Evolutionary conservation across 2,888 invertebrate species (phyloP), one percentile per base, ranked within the genome.

Genomic region (Oscheius myriophilus): DNA sequence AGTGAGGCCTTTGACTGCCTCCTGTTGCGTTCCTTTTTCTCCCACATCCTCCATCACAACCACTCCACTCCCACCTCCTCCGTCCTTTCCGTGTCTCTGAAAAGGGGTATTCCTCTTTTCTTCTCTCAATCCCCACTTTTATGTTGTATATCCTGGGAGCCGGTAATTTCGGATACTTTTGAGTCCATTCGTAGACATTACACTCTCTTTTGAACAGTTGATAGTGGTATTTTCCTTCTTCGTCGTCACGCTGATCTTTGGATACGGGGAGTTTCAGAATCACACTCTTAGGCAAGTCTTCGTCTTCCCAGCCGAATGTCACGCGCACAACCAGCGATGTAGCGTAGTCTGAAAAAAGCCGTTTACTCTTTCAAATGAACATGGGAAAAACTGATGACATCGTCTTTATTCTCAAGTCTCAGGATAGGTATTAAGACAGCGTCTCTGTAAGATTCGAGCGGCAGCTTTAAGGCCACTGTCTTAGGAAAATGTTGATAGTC

Each of bases 251-350:
- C 25, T 76, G 74, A 59, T 76, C 76, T 33, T 72, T 73, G 0
- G 75, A 70, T 11, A 80, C 79, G 6, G 80, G 82, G 16, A 82
- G 78, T 49, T 83, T 83, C 39, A 83, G 65, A 11, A 83, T 80
- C 9, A 83, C 81, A 67, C 78, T 81, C 42, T 72, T 73, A 11
- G 83, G 83, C 7, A 83, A 71, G 14, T 69, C 73, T 11, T 80
- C 76, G 42, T 77, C 71, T 43, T 82, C 82, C 83, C 83, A 83
- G n/a, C 81, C 83, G 49, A 83, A 80, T n/a, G 83, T 83, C 1
- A 83, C 79, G 1, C 79, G 73, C 18, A 83, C 69, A 1, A 83
- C 83, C 9, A 77, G 70, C 11, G 83, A 82, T 9, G 80, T 77
- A 41, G 82, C 83, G 53, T 77, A 77, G 46, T 77, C 76, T n/a